Conservation (phyloP, 2,888 invertebrate genomes). For the Tribolium freemani region DNA sequence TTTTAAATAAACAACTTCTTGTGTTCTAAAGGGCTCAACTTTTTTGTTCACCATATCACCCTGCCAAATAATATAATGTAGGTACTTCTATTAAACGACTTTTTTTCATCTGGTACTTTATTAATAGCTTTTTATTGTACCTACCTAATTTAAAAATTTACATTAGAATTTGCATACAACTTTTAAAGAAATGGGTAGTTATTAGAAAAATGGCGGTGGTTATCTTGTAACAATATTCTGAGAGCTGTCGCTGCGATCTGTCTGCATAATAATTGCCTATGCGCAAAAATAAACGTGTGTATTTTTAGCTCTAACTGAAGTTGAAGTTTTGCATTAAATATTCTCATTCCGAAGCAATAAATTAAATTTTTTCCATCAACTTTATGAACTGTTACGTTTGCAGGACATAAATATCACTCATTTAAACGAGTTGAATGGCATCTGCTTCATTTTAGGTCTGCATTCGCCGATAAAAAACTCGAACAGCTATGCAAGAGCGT, state of each 20-base stretch:
- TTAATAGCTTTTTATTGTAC: too few relatives aligned
- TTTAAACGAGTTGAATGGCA: conserved; percentile 43
- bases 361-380: conserved; percentile 31
- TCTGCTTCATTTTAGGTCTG: conserved; percentile 34
- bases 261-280: not conserved
- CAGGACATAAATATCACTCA: conserved; percentile 40
- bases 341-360: conserved; percentile 24
- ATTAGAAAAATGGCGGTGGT: too few relatives aligned
- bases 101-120: too few relatives aligned
- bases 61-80: too few relatives aligned
- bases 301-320: not conserved
- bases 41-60: too few relatives aligned
- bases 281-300: not conserved
- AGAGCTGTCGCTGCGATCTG: not conserved
- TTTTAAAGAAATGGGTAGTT: too few relatives aligned
- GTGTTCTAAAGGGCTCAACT: too few relatives aligned
- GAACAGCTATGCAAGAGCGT: conserved; percentile 24
- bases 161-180: too few relatives aligned
- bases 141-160: too few relatives aligned
- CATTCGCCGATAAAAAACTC: conserved; percentile 31
- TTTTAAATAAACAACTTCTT: too few relatives aligned
- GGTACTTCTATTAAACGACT: too few relatives aligned
- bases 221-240: not conserved
- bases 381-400: conserved; percentile 35
- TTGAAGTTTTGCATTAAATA: conserved; percentile 19